phyloP scores from a whole-genome alignment of 2,113 vertebrate species.

The Ifrita kowaldi region DNA sequence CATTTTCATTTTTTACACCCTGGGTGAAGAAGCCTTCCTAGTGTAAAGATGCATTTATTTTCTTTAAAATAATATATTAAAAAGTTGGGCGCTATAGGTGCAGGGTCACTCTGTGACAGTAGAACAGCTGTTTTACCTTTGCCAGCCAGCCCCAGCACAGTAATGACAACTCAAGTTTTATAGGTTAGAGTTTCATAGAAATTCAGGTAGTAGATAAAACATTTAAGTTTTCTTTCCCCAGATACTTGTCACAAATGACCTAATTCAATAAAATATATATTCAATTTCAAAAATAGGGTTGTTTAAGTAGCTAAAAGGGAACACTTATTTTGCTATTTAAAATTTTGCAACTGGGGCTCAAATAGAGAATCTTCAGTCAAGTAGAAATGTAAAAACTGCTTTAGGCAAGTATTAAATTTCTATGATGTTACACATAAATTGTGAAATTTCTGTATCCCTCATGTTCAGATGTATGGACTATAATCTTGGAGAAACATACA shows the following conservation, averaged over 20 bases:
- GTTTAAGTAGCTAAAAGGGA: neutral
- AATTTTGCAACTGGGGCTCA: neutral
- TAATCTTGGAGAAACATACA: neutral
- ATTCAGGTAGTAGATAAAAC: neutral
- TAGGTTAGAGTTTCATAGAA: neutral
- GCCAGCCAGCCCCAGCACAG: neutral
- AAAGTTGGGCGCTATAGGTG: accelerated
- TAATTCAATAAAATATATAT: neutral
- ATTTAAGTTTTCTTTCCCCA: neutral
- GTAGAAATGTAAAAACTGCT: neutral
- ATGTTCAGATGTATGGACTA: neutral
- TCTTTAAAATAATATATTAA: neutral
- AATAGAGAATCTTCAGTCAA: neutral
- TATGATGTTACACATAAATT: neutral
- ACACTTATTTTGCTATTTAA: neutral
- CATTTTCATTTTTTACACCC: neutral
- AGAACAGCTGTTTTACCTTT: neutral
- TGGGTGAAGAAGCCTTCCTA: neutral
- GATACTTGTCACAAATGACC: neutral
- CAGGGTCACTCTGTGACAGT: neutral
- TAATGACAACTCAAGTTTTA: neutral
- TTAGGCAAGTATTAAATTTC: neutral
- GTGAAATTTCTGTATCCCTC: neutral
- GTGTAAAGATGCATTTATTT: neutral
- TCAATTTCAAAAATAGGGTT: neutral